Conservation (phyloP, 2,888 invertebrate genomes). For the Alloscopus bannaensis region DNA sequence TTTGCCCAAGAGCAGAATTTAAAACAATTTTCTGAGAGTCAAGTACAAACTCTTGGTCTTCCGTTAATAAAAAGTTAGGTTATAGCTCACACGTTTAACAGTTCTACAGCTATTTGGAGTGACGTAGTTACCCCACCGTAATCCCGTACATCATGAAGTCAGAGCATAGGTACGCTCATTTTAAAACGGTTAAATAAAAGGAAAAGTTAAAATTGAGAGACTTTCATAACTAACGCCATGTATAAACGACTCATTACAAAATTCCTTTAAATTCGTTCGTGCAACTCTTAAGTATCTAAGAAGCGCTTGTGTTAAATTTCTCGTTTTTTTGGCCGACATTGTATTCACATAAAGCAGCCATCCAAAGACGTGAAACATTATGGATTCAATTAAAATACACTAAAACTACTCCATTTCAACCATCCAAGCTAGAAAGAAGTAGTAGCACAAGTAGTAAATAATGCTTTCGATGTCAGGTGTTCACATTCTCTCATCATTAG, state of each 20-base stretch:
- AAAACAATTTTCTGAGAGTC: constrained; percentile 2
- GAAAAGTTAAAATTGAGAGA: constrained; percentile 28
- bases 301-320: not conserved
- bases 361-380: too few species aligned
- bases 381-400: too few species aligned
- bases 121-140: too few species aligned
- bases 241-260: constrained; percentile 25
- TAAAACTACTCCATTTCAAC: too few species aligned
- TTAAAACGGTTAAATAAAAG: constrained; percentile 37
- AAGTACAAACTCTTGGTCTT: constrained; percentile 15
- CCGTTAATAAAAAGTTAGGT: constrained; percentile 9
- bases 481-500: constrained; percentile 15
- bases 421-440: too few species aligned
- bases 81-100: too few species aligned
- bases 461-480: constrained; percentile 48
- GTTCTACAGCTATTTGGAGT: too few species aligned
- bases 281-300: too few species aligned
- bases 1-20: constrained; percentile 13
- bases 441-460: constrained; percentile 12
- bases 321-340: too few species aligned
- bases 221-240: constrained; percentile 30
- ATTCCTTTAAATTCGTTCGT: constrained; percentile 2
- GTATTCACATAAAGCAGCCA: too few species aligned
- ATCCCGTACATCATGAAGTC: too few species aligned
- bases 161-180: constrained; percentile 24